A percentile compares a stretch with the other conserved stretches of the same genome.
phyloP scores from a whole-genome alignment of 2,888 invertebrate genomes.

The Scelioninae gen. 2 region DNA sequence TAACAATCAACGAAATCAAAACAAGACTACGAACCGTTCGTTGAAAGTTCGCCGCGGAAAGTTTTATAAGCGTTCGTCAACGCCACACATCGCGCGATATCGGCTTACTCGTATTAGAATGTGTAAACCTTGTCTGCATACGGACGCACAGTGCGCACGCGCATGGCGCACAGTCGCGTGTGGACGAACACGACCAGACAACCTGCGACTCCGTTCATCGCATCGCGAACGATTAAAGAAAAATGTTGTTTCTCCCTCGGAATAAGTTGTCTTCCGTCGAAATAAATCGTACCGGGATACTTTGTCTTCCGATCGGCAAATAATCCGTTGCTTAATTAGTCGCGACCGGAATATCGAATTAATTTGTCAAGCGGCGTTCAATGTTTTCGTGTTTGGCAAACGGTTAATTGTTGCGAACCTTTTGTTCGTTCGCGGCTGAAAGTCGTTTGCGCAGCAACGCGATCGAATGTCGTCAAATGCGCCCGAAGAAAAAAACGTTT shows the following conservation, averaged over 20 bases:
- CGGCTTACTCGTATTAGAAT: constrained; percentile 50
- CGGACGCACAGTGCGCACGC: constrained; percentile 20
- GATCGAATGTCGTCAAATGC: too few species aligned
- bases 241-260: constrained; percentile 26
- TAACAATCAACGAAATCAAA: too few species aligned
- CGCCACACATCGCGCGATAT: constrained; percentile 46
- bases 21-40: not conserved
- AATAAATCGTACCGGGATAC: too few species aligned
- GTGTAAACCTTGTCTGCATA: constrained; percentile 43
- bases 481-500: too few species aligned
- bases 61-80: constrained; percentile 48
- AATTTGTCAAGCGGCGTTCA: too few species aligned
- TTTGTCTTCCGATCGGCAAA: too few species aligned
- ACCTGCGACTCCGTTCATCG: constrained; percentile 35
- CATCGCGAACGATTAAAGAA: constrained; percentile 39
- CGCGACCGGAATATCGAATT: too few species aligned
- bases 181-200: constrained; percentile 48
- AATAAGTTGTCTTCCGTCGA: constrained; percentile 33
- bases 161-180: constrained; percentile 47
- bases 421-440: too few species aligned
- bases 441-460: too few species aligned
- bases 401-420: too few species aligned
- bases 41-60: constrained; percentile 38
- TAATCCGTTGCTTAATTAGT: too few species aligned
- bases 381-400: too few species aligned